Percentiles rank a stretch among this genome's conserved stretches.
Evolutionary conservation across 2,797 vertebrate species (phyloP).

Genomic region (Arrhamphus sclerolepis): DNA sequence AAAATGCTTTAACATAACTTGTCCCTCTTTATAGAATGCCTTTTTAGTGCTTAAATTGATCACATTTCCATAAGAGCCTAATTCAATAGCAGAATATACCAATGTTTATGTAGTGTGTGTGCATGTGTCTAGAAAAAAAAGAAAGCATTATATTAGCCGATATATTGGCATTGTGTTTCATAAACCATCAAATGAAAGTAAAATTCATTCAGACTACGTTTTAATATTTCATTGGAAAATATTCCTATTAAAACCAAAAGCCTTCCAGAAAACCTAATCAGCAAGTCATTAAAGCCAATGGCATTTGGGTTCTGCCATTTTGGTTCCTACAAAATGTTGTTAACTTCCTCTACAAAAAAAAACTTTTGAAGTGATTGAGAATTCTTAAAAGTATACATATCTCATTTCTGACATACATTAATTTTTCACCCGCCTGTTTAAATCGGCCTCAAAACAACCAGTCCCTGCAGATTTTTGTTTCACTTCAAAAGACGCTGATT

Average conservation of each 20-base stretch:
- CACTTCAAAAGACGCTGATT: not conserved
- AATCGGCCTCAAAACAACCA: not conserved
- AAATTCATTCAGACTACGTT: not conserved
- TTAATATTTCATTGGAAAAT: not conserved
- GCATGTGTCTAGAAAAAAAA: not conserved
- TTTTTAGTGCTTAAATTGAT: not conserved
- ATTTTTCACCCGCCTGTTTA: not conserved
- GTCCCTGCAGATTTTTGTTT: too few species aligned
- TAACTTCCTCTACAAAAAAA: too few species aligned
- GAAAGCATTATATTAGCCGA: not conserved
- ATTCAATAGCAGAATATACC: not conserved
- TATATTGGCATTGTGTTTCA: not conserved
- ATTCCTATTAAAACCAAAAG: too few species aligned
- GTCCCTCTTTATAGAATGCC: too few species aligned
- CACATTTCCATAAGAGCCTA: not conserved
- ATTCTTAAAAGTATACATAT: too few species aligned
- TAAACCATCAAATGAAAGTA: not conserved
- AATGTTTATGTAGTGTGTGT: not conserved
- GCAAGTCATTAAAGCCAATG: not conserved
- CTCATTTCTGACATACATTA: too few species aligned
- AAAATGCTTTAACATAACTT: not conserved
- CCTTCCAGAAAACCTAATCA: conserved; percentile 9
- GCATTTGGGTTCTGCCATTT: too few species aligned
- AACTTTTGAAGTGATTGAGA: not conserved
- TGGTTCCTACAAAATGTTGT: too few species aligned